Conservation (phyloP, 2,113 vertebrate species). For the Thomomys bottae region DNA sequence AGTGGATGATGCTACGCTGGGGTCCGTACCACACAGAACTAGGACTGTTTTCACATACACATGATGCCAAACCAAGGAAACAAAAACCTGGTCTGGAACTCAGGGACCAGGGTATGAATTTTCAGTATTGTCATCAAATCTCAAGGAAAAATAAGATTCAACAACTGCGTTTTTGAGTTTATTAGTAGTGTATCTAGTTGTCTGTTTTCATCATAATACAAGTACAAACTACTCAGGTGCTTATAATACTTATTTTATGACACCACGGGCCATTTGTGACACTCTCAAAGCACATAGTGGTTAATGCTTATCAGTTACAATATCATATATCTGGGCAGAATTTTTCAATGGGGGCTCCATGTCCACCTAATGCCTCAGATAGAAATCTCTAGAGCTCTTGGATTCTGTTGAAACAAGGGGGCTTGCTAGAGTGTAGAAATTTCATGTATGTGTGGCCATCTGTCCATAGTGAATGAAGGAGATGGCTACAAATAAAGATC, state of each 20-base stretch:
- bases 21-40: conserved; percentile 2
- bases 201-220: conserved; percentile 51
- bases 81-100: neutral
- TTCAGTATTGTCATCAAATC: neutral
- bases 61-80: conserved; percentile 28
- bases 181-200: conserved; percentile 1
- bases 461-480: neutral
- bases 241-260: conserved; percentile 27
- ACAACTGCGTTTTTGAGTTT: conserved; percentile 21
- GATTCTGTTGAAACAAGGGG: neutral
- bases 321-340: neutral
- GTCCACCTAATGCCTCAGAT: neutral
- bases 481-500: neutral
- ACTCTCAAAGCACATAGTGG: conserved; percentile 1
- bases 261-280: neutral
- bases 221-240: neutral
- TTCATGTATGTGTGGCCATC: neutral
- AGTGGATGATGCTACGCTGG: neutral
- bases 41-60: neutral
- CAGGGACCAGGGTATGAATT: neutral
- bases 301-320: neutral
- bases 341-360: neutral
- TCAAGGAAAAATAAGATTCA: conserved; percentile 1
- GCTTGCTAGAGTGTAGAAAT: neutral
- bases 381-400: neutral